These are phyloP conservation scores for Pituophis catenifer DNA, from an alignment of 2,113 vertebrate species.

Conservation along the genomic window DNA sequence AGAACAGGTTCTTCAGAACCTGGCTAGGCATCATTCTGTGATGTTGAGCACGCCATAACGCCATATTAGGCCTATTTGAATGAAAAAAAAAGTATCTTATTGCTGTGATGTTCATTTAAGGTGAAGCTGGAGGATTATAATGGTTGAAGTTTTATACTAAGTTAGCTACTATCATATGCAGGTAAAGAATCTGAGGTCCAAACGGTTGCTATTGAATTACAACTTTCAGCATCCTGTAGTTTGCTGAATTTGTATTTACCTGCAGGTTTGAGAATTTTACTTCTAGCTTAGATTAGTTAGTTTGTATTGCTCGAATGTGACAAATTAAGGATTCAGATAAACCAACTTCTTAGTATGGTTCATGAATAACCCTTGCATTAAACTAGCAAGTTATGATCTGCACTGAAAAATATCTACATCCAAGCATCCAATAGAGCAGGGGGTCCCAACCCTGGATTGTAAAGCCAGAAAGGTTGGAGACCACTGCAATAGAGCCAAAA, in stretches of 20 bases:
- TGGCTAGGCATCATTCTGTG: not conserved
- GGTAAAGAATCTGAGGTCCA: not conserved
- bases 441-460: not conserved
- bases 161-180: not conserved
- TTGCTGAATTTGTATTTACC: not conserved
- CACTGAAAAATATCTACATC: not conserved
- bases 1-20: not conserved
- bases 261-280: not conserved
- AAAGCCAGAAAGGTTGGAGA: not conserved
- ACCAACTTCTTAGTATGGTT: not conserved
- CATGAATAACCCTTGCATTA: not conserved
- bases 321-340: not conserved
- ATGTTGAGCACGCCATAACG: not conserved
- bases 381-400: not conserved
- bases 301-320: not conserved
- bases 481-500: not conserved
- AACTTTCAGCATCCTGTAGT: not conserved
- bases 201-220: not conserved
- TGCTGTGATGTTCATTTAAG: not conserved
- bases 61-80: not conserved
- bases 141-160: not conserved
- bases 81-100: not conserved
- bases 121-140: not conserved
- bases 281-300: not conserved
- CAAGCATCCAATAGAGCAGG: not conserved